Evolutionary conservation across 2,113 vertebrate genomes (phyloP).

Genomic region (Malurus melanocephalus): DNA sequence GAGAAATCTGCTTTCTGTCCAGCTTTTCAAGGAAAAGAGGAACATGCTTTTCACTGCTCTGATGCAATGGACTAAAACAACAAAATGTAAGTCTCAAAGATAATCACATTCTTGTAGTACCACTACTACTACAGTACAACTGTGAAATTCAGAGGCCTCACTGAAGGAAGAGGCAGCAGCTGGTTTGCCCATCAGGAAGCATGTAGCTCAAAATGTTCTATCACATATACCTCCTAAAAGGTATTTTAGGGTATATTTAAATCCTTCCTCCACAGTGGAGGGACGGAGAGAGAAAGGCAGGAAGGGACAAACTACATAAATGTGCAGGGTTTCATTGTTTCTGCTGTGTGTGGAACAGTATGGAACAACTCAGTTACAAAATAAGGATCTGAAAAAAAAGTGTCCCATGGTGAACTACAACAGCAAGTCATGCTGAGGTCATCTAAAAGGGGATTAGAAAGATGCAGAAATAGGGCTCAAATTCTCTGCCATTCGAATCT

Average conservation of each 20-base stretch:
- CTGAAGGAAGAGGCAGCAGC: not conserved
- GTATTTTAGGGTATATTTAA: not conserved
- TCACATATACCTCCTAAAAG: not conserved
- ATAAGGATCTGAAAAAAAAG: not conserved
- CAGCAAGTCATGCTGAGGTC: not conserved
- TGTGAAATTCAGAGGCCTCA: not conserved
- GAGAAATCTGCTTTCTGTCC: not conserved
- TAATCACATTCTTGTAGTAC: not conserved
- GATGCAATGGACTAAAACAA: not conserved
- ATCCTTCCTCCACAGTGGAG: not conserved
- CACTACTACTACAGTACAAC: too few species aligned
- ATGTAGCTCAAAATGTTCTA: not conserved
- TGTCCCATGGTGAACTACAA: not conserved
- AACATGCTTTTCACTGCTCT: accelerated
- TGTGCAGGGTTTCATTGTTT: not conserved
- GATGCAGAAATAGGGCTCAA: not conserved
- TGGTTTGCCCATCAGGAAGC: not conserved
- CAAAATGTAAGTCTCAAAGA: not conserved
- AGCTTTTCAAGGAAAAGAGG: not conserved
- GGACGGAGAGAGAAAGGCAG: not conserved
- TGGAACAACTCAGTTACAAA: not conserved
- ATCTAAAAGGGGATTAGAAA: not conserved
- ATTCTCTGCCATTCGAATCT: not conserved
- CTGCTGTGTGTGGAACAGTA: not conserved
- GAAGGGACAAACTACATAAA: not conserved